These are phyloP conservation scores for Rynchops niger DNA, from an alignment of 2,113 vertebrate species.

Conservation along the genomic window DNA sequence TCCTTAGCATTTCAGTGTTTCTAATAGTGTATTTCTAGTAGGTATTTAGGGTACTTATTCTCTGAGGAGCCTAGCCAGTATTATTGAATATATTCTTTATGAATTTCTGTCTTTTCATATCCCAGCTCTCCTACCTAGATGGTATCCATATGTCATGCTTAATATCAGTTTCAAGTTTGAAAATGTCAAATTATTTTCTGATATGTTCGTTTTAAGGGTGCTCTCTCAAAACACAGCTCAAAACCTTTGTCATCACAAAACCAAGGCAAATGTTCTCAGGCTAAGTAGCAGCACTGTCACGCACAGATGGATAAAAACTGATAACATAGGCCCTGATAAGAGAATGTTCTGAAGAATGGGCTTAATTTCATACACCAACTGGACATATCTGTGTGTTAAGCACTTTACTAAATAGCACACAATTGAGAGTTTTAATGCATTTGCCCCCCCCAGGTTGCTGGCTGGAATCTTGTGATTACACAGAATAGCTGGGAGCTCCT, in stretches of 20 bases:
- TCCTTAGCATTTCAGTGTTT: neutral
- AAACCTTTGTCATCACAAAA: neutral
- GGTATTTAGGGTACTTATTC: neutral
- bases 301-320: neutral
- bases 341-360: neutral
- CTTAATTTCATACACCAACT: neutral
- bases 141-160: neutral
- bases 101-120: neutral
- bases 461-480: neutral
- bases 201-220: neutral
- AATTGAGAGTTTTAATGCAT: neutral
- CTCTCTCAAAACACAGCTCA: neutral
- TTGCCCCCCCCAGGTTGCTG: neutral
- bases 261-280: neutral
- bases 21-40: neutral
- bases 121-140: neutral
- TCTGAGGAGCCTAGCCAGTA: neutral
- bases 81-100: neutral
- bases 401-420: neutral
- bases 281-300: neutral
- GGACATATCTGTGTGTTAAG: neutral
- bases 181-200: slow-evolving; percentile 23
- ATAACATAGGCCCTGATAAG: neutral
- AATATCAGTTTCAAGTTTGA: neutral
- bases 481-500: neutral